These are phyloP conservation scores for Acestrorhynchus altus DNA, from an alignment of 2,797 vertebrate species.

Conservation along the genomic window DNA sequence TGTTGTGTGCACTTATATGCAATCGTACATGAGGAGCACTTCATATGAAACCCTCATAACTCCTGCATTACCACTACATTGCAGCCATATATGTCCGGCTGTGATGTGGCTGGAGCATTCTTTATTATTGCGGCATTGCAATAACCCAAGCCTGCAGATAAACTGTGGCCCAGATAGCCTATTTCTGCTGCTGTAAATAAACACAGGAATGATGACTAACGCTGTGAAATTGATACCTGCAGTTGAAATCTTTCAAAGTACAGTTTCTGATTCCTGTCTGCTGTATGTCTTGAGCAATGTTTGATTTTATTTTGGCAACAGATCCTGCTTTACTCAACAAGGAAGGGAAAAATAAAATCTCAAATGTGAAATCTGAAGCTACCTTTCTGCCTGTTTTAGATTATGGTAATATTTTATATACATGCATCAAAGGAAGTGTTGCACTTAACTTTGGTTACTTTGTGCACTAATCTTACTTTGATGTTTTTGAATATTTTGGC, in stretches of 20 bases:
- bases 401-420: no score
- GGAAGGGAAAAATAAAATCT: no score
- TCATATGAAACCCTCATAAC: slow-evolving; percentile 9
- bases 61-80: slow-evolving; percentile 3
- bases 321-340: no score
- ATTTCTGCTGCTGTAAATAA: slow-evolving; percentile 8
- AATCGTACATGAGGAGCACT: slow-evolving; percentile 28
- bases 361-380: no score
- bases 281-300: neutral
- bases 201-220: slow-evolving; percentile 11
- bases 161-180: slow-evolving; percentile 3
- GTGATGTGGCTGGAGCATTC: slow-evolving; percentile 7
- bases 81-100: neutral
- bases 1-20: slow-evolving; percentile 41
- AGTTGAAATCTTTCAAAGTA: neutral
- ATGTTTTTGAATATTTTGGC: no score
- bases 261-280: neutral
- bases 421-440: no score
- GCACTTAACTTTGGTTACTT: no score
- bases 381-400: no score
- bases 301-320: neutral
- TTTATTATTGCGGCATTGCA: slow-evolving; percentile 28
- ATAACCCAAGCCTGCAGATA: slow-evolving; percentile 16
- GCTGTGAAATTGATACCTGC: neutral
- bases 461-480: no score